Percentiles rank a stretch among this genome's conserved stretches.
Conservation (phyloP, 2,113 vertebrate species). For the Ursus arctos region DNA sequence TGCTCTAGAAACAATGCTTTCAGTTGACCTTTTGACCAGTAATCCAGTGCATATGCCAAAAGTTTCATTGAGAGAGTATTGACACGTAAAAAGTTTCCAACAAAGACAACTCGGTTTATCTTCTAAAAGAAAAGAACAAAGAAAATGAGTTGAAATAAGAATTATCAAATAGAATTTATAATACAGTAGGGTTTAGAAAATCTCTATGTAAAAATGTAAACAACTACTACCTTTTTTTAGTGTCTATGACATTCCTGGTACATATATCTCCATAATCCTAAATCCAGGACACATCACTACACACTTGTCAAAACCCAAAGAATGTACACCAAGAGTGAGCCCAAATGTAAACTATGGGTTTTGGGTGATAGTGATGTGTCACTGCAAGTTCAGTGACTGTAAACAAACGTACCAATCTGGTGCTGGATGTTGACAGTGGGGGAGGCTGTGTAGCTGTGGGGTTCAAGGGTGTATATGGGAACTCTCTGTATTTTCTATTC, state of each 20-base stretch:
- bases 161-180: neutral
- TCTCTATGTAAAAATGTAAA: neutral
- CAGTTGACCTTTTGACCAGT: slow-evolving; percentile 93
- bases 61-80: slow-evolving; percentile 99
- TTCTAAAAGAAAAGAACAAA: slow-evolving; percentile 86
- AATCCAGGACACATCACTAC: neutral
- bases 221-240: neutral
- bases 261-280: neutral
- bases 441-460: neutral
- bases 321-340: neutral
- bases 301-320: neutral
- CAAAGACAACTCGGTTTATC: slow-evolving; percentile 95
- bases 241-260: neutral
- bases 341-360: neutral
- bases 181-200: slow-evolving; percentile 1
- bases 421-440: accelerated
- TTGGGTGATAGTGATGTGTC: neutral
- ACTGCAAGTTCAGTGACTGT: neutral
- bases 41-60: slow-evolving; percentile 94
- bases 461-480: accelerated
- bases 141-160: neutral
- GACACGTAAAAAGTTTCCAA: slow-evolving; percentile 98
- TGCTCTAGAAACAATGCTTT: slow-evolving; percentile 93
- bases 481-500: neutral
- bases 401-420: neutral